These are phyloP conservation scores for Norana najaformis DNA, from an alignment of 2,888 invertebrate genomes.

Conservation along the genomic window DNA sequence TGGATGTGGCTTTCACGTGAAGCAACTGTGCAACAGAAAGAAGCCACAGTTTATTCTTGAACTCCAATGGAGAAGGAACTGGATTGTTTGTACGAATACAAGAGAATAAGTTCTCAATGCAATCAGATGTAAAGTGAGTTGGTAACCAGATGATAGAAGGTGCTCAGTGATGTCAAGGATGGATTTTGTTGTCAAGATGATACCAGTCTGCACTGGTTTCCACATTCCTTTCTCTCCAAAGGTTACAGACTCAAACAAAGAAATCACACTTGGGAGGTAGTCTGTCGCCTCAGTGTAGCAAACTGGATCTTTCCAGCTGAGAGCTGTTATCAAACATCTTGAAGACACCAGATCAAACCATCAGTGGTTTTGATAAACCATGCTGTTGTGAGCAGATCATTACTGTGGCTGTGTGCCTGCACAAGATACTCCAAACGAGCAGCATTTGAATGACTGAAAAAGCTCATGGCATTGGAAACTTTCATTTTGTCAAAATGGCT, in stretches of 20 bases:
- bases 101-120: constrained; percentile 9
- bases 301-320: no score
- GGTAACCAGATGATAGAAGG: background rate
- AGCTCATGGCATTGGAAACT: no score
- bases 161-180: background rate
- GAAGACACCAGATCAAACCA: no score
- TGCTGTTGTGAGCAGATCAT: no score
- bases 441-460: no score
- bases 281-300: background rate
- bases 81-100: background rate
- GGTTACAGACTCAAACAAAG: background rate
- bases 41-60: background rate
- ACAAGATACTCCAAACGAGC: no score
- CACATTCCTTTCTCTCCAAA: background rate
- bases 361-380: no score
- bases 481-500: no score
- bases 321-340: no score
- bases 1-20: background rate
- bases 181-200: background rate
- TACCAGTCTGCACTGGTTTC: constrained; percentile 14
- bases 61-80: background rate
- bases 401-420: no score
- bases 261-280: background rate
- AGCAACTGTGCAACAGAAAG: background rate
- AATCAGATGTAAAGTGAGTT: background rate